A percentile compares a stretch with the other conserved stretches of the same genome.
Evolutionary conservation across 1,140 invertebrate species (phyloP).

Genomic region (Hestina assimilis): DNA sequence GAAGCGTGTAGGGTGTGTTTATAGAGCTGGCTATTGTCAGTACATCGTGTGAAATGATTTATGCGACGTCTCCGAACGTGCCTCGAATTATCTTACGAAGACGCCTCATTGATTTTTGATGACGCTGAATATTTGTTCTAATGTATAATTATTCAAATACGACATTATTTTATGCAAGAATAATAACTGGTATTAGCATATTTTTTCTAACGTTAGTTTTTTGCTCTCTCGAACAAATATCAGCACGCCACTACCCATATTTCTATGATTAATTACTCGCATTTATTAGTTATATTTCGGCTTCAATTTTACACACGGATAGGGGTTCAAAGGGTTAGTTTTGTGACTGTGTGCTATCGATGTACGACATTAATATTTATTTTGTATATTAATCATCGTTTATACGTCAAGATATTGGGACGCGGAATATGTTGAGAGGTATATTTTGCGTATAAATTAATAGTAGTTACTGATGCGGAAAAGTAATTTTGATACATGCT

Average conservation of each 20-base stretch:
- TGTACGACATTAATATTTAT: conserved; percentile 61
- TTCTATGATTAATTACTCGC: conserved; percentile 67
- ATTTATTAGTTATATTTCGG: conserved; percentile 68
- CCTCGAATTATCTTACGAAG: conserved; percentile 37
- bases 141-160: conserved; percentile 3
- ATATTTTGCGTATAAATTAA: too few species aligned
- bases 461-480: too few species aligned
- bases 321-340: conserved; percentile 30
- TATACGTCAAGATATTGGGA: neutral
- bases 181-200: neutral
- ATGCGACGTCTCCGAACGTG: conserved; percentile 38
- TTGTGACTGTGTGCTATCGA: conserved; percentile 17
- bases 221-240: conserved; percentile 18
- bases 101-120: conserved; percentile 65
- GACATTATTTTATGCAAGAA: too few species aligned
- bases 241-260: conserved; percentile 43
- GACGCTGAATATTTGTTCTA: conserved; percentile 37
- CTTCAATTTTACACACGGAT: conserved; percentile 36
- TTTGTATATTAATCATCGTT: conserved; percentile 8
- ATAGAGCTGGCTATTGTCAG: conserved; percentile 53
- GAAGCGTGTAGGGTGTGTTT: conserved; percentile 43
- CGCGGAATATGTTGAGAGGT: too few species aligned
- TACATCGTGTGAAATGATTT: conserved; percentile 56
- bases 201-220: conserved; percentile 4
- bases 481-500: too few species aligned